Percentiles rank a stretch among this genome's conserved stretches.
Evolutionary conservation across 64 coral and sea anemone species (phyloP).

Genomic region (Montipora capricornis): DNA sequence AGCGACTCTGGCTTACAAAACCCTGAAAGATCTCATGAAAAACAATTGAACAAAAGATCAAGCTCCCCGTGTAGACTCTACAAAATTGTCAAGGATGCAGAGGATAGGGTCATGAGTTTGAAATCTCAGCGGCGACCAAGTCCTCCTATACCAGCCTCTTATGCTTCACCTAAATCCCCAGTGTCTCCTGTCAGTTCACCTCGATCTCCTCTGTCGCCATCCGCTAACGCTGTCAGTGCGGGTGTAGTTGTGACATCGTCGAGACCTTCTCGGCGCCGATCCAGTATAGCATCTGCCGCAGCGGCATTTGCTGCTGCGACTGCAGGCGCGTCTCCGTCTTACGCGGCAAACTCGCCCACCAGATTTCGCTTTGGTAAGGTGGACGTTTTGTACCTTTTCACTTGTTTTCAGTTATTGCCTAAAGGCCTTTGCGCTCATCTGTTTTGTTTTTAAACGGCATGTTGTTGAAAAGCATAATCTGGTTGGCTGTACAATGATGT

Average conservation of each 20-base stretch:
- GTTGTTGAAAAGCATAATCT: no score
- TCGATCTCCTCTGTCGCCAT: slow-evolving; percentile 78
- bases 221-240: slow-evolving; percentile 74
- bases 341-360: slow-evolving; percentile 63
- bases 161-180: slow-evolving; percentile 65
- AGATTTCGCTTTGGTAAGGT: slow-evolving; percentile 95
- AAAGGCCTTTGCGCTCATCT: not conserved
- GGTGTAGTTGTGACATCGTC: slow-evolving; percentile 97
- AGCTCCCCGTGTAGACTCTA: slow-evolving; percentile 73
- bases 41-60: slow-evolving; percentile 22
- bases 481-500: no score
- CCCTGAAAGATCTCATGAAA: slow-evolving; percentile 36
- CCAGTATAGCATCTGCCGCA: slow-evolving; percentile 97
- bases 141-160: slow-evolving; percentile 40
- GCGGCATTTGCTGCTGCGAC: slow-evolving; percentile 97
- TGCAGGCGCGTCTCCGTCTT: slow-evolving; percentile 91
- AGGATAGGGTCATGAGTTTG: slow-evolving; percentile 62
- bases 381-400: not conserved
- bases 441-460: not conserved
- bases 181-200: slow-evolving; percentile 75
- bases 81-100: slow-evolving; percentile 80
- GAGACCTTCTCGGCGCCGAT: slow-evolving; percentile 81
- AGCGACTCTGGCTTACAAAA: slow-evolving; percentile 21
- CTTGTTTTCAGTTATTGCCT: not conserved
- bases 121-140: slow-evolving; percentile 64